Evolutionary conservation across 2,113 vertebrate genomes (phyloP), one percentile per base, ranked within the genome.

Genomic region (Phodopus roborovskii): DNA sequence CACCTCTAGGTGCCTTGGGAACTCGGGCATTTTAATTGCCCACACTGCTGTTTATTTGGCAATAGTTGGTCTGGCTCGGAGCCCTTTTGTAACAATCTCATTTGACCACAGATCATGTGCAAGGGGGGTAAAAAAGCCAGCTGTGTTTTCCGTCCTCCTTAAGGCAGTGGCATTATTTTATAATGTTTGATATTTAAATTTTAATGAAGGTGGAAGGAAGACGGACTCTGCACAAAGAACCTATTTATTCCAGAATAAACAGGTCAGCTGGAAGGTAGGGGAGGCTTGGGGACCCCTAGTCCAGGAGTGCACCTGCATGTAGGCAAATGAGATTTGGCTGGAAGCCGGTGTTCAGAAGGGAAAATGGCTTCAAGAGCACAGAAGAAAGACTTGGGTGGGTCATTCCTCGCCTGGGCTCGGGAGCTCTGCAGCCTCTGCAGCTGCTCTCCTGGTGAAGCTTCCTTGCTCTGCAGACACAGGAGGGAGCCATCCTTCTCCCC

Each of bases 11-110:
- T 84, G 91, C 93, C 97, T 96, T 84, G 28, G 71, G 93, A 86
- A 79, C 68, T 85, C 82, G 53, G 94, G 30, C 97, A 94, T 96
- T 97, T 97, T 98, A 98, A 98, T 97, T 97, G 97, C 96, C 97
- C 87, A 48, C 78, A 96, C 90, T 82, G 95, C 91, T 92, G 15
- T 97, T 96, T 93, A 58, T 91, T 88, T 94, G 88, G 33, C 94
- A 97, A 97, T 82, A 82, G 13, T 68, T 66, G 92, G 92, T 92
- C 82, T 92, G 97, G 95, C 92, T 97, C 95, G 30, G 73, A 60
- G 36, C 71, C 94, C 94, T 96, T 97, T 97, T 74, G 91, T 70
- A 93, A 79, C 64, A 15, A 50, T 45, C 62, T 68, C 1, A 0
- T 97, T 92, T 96, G 96, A 95, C 97, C 97, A 96, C 95, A 97